Percentiles rank a stretch among this genome's conserved stretches.
phyloP scores from a whole-genome alignment of 2,888 invertebrate genomes.

The Nephrocerus scutellatus region DNA sequence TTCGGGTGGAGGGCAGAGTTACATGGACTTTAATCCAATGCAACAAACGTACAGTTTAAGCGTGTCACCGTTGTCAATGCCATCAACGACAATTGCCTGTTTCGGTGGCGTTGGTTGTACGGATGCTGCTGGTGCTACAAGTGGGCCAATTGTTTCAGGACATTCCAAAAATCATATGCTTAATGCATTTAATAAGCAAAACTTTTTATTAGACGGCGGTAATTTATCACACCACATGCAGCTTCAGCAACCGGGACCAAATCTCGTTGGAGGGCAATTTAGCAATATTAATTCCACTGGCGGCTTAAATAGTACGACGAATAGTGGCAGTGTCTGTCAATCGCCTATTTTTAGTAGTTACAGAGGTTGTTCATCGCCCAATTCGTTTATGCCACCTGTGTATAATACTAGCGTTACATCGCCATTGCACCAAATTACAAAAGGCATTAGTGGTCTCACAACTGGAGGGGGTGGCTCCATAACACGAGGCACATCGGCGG shows the following conservation, averaged over 20 bases:
- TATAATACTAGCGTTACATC: conserved; percentile 43
- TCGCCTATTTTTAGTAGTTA: conserved; percentile 51
- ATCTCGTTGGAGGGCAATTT: conserved; percentile 34
- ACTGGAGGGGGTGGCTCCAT: conserved; percentile 64
- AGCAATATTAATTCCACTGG: conserved; percentile 32
- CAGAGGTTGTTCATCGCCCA: conserved; percentile 43
- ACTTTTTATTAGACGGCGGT: too few species aligned
- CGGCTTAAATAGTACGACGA: conserved; percentile 27
- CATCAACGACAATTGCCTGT: conserved; percentile 22
- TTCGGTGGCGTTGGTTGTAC: conserved; percentile 3
- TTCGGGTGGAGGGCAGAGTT: conserved; percentile 44
- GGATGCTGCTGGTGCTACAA: conserved; percentile 19
- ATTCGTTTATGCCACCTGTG: conserved; percentile 36
- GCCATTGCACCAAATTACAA: conserved; percentile 60
- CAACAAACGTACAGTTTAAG: conserved; percentile 43
- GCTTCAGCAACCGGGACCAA: conserved; percentile 20
- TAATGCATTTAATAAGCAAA: too few species aligned
- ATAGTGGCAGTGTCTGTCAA: conserved; percentile 42
- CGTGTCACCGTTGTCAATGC: conserved; percentile 41
- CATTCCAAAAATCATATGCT: too few species aligned
- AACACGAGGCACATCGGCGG: conserved; percentile 61
- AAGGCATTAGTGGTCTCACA: conserved; percentile 66
- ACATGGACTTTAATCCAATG: conserved; percentile 36
- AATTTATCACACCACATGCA: conserved; percentile 9
- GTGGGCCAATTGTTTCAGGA: conserved; percentile 20